Percentiles rank a stretch among this genome's conserved stretches.
Conservation (phyloP, 2,113 vertebrate species). For the Phyllostomus discolor region DNA sequence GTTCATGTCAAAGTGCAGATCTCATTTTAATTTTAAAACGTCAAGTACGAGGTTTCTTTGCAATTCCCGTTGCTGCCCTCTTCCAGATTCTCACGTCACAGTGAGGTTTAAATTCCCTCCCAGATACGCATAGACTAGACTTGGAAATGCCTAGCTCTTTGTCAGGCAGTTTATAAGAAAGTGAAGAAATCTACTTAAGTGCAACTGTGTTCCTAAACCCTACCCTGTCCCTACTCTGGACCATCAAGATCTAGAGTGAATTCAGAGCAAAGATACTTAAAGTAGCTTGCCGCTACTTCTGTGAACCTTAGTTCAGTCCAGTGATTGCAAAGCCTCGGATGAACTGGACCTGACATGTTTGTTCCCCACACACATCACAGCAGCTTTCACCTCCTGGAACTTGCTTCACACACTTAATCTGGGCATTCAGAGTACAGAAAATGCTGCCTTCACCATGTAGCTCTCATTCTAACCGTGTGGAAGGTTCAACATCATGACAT, state of each 20-base stretch:
- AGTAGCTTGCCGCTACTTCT: background rate
- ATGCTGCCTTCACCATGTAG: rapidly evolving
- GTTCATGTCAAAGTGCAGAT: background rate
- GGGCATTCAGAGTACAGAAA: background rate
- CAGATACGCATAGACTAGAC: too few species aligned
- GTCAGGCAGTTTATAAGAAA: background rate
- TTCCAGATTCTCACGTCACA: background rate
- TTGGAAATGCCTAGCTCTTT: background rate
- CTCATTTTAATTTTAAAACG: background rate
- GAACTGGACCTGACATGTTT: background rate
- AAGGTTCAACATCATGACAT: background rate
- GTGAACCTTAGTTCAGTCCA: background rate
- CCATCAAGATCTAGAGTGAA: background rate
- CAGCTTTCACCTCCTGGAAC: background rate
- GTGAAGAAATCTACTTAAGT: background rate
- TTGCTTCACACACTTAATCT: background rate
- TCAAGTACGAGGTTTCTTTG: background rate
- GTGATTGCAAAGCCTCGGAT: background rate
- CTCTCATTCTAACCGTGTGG: background rate
- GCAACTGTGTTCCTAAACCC: background rate
- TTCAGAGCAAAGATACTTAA: background rate
- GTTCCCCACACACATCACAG: background rate
- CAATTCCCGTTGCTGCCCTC: rapidly evolving
- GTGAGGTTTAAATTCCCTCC: background rate
- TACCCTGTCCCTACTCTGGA: background rate